Evolutionary conservation across 2,888 invertebrate species (phyloP).

Genomic region (Drosophila villosipedis): DNA sequence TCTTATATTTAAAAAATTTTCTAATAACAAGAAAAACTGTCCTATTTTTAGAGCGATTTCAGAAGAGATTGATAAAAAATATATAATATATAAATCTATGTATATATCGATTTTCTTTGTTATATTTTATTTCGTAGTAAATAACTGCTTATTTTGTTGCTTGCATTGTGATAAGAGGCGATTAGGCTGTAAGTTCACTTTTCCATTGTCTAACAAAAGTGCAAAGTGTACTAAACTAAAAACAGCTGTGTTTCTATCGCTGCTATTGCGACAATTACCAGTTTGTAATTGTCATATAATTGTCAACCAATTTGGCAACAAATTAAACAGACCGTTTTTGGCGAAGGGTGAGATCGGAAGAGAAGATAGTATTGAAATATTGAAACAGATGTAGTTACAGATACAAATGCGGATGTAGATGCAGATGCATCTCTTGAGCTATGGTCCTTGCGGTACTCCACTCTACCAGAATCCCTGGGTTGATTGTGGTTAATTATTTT

Average conservation of each 20-base stretch:
- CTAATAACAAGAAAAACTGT: too few relatives aligned
- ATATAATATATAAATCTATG: too few relatives aligned
- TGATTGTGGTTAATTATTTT: constrained; percentile 17
- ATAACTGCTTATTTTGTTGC: not conserved
- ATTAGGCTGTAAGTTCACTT: not conserved
- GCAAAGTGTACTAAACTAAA: not conserved
- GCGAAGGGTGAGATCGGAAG: constrained; percentile 44
- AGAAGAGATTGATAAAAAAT: too few relatives aligned
- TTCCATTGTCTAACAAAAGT: not conserved
- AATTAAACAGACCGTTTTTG: constrained; percentile 39
- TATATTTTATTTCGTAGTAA: not conserved
- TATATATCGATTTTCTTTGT: not conserved
- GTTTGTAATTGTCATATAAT: constrained; percentile 60
- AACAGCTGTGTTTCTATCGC: constrained; percentile 7
- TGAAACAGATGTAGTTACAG: not conserved
- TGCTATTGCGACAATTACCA: constrained; percentile 27
- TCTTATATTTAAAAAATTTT: too few relatives aligned
- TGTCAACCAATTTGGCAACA: constrained; percentile 67
- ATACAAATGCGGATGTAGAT: constrained; percentile 2
- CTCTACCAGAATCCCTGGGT: constrained; percentile 5
- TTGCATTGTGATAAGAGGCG: not conserved
- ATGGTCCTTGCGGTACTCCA: constrained; percentile 20
- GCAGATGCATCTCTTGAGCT: constrained; percentile 36
- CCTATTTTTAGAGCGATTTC: too few relatives aligned
- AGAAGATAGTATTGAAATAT: constrained; percentile 28